These are phyloP conservation scores for Anas capensis DNA, from an alignment of 2,797 vertebrate species.

Conservation along the genomic window DNA sequence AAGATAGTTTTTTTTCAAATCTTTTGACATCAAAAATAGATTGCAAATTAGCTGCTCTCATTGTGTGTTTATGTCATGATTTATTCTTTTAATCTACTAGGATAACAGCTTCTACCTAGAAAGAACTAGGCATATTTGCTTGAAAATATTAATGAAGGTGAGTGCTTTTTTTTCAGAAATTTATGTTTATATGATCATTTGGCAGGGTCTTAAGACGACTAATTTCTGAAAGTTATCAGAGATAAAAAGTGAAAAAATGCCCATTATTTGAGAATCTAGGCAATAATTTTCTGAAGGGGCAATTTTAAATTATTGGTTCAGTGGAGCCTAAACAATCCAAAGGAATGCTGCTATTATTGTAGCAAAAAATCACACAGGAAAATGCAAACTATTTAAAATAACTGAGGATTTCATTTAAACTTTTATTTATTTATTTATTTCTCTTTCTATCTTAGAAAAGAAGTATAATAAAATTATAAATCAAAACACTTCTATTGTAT, in stretches of 20 bases:
- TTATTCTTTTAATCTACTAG: neutral
- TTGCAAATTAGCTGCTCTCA: neutral
- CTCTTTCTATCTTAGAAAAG: neutral
- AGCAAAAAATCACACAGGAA: neutral
- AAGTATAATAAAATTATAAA: neutral
- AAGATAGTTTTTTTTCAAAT: neutral
- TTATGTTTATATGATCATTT: neutral
- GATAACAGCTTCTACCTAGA: neutral
- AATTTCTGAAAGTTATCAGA: neutral
- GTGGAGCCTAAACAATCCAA: neutral
- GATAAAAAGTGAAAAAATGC: neutral
- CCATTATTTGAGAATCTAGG: neutral
- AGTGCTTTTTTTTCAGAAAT: neutral
- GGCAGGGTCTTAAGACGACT: neutral
- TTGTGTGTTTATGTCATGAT: neutral
- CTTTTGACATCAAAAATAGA: neutral
- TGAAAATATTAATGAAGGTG: neutral
- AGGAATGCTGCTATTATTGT: neutral
- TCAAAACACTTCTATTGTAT: neutral
- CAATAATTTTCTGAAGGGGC: neutral
- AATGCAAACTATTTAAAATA: neutral
- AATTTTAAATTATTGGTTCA: neutral
- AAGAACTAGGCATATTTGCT: neutral
- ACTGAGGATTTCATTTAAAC: neutral
- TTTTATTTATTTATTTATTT: neutral